Evolutionary conservation across 1,140 invertebrate species (phyloP).

Genomic region (Nasonia longicornis): DNA sequence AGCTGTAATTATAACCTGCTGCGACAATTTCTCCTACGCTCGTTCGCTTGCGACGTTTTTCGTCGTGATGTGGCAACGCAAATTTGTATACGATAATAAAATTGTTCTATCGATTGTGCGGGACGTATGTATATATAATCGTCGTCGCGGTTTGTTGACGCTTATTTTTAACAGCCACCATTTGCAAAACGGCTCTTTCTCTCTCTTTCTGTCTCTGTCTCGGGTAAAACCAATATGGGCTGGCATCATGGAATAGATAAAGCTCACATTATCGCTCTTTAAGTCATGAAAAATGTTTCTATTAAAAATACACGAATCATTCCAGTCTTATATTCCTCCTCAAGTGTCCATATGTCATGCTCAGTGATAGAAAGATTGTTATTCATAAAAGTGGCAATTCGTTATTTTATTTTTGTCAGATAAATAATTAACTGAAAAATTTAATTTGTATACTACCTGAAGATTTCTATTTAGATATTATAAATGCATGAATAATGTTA

Average conservation of each 20-base stretch:
- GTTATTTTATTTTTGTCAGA: background rate
- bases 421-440: background rate
- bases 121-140: background rate
- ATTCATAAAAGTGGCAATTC: too few species aligned
- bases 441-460: too few species aligned
- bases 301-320: background rate
- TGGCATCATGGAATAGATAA: background rate
- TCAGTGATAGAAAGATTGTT: background rate
- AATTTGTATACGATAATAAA: constrained; percentile 1
- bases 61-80: background rate
- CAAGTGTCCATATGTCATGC: background rate
- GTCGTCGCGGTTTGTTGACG: background rate
- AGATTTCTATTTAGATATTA: background rate
- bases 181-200: background rate
- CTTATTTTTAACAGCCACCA: background rate
- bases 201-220: background rate
- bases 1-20: background rate
- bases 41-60: background rate
- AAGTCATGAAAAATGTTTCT: background rate
- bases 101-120: background rate
- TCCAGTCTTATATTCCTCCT: background rate
- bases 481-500: background rate
- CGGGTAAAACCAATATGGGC: background rate
- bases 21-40: background rate
- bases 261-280: background rate